Evolutionary conservation across 2,797 vertebrate genomes (phyloP), one percentile per base, ranked within the genome.

Genomic region (Ara ararauna): DNA sequence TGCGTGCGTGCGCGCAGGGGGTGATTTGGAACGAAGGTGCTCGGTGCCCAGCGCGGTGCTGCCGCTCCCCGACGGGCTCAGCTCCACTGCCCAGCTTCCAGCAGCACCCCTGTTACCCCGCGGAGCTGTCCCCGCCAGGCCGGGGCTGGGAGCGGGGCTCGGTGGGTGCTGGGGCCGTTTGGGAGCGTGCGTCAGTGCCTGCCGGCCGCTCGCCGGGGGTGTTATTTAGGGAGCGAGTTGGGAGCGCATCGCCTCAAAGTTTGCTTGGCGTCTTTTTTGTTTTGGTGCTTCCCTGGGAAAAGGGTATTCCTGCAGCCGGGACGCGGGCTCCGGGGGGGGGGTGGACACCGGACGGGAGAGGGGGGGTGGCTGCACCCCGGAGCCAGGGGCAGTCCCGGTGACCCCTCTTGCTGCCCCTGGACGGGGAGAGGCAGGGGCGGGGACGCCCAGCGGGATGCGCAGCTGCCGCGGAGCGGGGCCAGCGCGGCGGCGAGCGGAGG

Each of bases 241-340:
- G 38, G 38, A 89, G 76, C 88, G 85, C 89, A 89, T 89, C 94
- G 68, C 61, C 42, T 78, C 32, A 95, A 95, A 95, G 78, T 95
- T 95, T 92, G 61, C 82, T 80, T 23, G 47, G 67, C 45, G 62
- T 16, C 36, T 34, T 24, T 13, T 26, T 11, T 17, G 20, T 32
- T 10, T 20, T 23, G 9, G 5, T 8, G 7, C 21, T 61, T 83
- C 14, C 26, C 7, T 71, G 23, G 42, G 83, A 58, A 86, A 75
- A 71, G 58, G 87, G 30, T 92, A 51, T 80, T 94, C 64, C 53
- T 76, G 70, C 70, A 58, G n/a, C 48, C 21, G 65, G 79, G 83
- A 92, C 53, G 58, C 27, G 47, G 36, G 45, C 58, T 34, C 48
- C 2, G 18, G 48, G 18, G 48, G n/a, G 48, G 34, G 18, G 48